Conservation (phyloP, 1,140 invertebrate species). For the Lerema accius region DNA sequence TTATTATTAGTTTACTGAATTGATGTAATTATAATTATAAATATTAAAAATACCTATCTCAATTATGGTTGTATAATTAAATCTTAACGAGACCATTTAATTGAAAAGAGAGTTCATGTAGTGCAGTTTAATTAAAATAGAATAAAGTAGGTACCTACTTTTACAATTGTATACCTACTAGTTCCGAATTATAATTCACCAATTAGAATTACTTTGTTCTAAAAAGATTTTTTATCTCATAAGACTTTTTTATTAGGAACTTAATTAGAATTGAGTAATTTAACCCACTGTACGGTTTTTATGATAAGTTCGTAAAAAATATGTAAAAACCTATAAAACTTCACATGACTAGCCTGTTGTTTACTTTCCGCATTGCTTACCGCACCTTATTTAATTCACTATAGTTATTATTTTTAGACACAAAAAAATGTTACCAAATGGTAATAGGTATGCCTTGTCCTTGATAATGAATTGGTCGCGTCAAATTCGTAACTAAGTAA, state of each 20-base stretch:
- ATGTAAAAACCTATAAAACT: not conserved
- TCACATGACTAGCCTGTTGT: not conserved
- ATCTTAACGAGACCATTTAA: no score
- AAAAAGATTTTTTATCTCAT: slow-evolving; percentile 22
- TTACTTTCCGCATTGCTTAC: slow-evolving; percentile 18
- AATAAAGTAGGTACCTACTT: no score
- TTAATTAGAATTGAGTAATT: not conserved
- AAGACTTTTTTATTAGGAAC: not conserved
- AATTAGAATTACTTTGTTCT: slow-evolving; percentile 13
- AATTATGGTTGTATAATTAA: no score
- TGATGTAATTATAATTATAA: no score
- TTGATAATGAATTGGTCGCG: slow-evolving; percentile 15
- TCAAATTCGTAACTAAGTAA: slow-evolving; percentile 15
- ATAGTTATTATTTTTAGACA: not conserved
- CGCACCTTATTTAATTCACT: slow-evolving; percentile 4
- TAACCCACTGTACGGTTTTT: not conserved
- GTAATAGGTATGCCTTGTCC: not conserved
- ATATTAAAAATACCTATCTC: no score
- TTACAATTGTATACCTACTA: no score
- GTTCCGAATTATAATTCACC: slow-evolving; percentile 18
- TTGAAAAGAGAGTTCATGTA: no score
- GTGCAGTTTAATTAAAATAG: no score
- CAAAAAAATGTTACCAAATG: not conserved
- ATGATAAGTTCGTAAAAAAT: not conserved
- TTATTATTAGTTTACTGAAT: no score